Evolutionary conservation across 2,888 invertebrate species (phyloP), one percentile per base, ranked within the genome.

Genomic region (Acrocyrtus sp.): DNA sequence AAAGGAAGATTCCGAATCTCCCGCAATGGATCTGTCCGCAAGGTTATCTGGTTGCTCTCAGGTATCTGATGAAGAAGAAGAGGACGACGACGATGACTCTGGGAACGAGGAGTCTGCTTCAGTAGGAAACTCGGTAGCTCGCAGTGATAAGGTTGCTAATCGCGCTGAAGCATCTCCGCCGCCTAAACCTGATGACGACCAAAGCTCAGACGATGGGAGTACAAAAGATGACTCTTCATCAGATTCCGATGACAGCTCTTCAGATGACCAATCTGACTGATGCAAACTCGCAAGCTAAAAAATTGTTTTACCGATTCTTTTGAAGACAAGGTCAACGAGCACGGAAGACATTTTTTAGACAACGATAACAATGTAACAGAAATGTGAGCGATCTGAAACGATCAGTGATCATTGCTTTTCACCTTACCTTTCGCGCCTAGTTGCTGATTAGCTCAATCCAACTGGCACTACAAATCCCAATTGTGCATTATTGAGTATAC

Each of bases 181-280:
- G 22, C 27, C 53, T 24, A 45, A 39, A 39, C 19, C 27, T 19
- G 69, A 69, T 17, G 61, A 54, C n/a, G 54, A 70, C 41, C 61
- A 69, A 54, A 69, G 34, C 19, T 70, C 70, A 41, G 70, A 70
- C 29, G 61, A 61, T 29, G 68, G 68, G 39, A 69, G 68, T 17
- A 62, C 70, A 19, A 70, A 70, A 50, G 62, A 62, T 27, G 70
- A 62, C 43, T 72, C 72, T 21, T 72, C 72, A 3, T 72, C 72
- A 56, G 72, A 72, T 58, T 72, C 72, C 22, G 72, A 72, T 47
- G 65, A 65, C 54, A 72, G 72, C 65, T 65, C 65, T 21, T 72
- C 72, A 65, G 65, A 70, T 50, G 70, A 70, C 56, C 62, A 70
- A 29, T 70, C 70, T 41, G 70, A 70, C 70, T 70, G 70, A 70